A percentile compares a stretch with the other conserved stretches of the same genome.
phyloP scores from a whole-genome alignment of 1,140 invertebrate species.

The Lepidurus packardi region DNA sequence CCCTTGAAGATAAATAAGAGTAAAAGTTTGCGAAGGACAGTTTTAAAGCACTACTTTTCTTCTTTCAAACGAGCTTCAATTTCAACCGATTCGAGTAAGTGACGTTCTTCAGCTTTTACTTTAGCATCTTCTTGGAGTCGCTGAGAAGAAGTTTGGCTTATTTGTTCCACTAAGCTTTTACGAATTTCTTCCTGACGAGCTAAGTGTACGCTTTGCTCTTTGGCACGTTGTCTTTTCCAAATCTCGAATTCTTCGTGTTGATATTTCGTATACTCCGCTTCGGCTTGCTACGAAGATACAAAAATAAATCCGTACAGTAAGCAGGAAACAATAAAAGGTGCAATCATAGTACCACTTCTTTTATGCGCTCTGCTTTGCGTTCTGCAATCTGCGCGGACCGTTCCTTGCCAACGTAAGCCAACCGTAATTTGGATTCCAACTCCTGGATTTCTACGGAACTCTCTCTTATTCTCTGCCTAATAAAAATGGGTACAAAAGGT shows the following conservation, averaged over 20 bases:
- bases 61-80: background rate
- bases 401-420: conserved; percentile 31
- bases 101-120: background rate
- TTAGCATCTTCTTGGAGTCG: background rate
- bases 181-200: background rate
- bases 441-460: conserved; percentile 32
- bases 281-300: background rate
- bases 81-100: background rate
- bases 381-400: conserved; percentile 27
- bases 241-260: background rate
- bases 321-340: background rate
- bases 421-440: conserved; percentile 29
- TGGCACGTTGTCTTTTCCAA: background rate
- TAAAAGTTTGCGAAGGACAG: no score
- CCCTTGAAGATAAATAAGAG: background rate
- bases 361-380: background rate
- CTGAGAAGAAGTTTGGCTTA: background rate
- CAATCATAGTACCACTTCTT: conserved; percentile 14
- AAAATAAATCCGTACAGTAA: background rate
- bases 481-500: background rate
- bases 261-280: background rate
- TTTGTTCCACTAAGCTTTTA: background rate
- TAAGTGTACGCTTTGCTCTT: background rate
- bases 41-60: background rate
- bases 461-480: conserved; percentile 24